A percentile compares a stretch with the other conserved stretches of the same genome.
phyloP scores from a whole-genome alignment of 2,888 invertebrate species.

The Conomelus anceps region DNA sequence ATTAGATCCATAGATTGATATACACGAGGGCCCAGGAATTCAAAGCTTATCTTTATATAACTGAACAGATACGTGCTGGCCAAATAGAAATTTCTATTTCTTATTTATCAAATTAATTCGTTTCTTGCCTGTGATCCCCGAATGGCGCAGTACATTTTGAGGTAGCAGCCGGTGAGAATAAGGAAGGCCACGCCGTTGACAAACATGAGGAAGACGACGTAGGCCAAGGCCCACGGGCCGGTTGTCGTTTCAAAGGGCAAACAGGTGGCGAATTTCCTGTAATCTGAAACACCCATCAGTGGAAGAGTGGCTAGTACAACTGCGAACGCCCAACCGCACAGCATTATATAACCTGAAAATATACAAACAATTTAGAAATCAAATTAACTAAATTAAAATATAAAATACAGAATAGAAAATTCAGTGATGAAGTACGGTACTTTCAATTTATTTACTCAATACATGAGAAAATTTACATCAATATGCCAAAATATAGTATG shows the following conservation, averaged over 20 bases:
- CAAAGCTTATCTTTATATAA: no score
- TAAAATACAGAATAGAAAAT: neutral
- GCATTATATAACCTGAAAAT: conserved; percentile 67
- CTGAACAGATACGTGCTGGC: no score
- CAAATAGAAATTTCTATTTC: no score
- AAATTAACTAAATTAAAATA: neutral
- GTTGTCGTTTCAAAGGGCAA: conserved; percentile 87
- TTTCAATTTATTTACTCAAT: no score
- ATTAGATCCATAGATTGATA: no score
- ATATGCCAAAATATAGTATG: no score
- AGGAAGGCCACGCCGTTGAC: conserved; percentile 91
- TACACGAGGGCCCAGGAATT: no score
- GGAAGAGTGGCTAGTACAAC: conserved; percentile 82
- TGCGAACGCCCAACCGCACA: conserved; percentile 86
- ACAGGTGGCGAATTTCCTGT: conserved; percentile 93
- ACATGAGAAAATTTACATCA: no score
- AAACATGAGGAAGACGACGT: conserved; percentile 83
- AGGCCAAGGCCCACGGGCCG: conserved; percentile 68
- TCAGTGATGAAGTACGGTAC: no score
- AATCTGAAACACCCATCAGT: conserved; percentile 85
- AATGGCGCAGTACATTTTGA: conserved; percentile 96
- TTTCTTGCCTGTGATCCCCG: conserved; percentile 60
- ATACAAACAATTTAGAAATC: neutral
- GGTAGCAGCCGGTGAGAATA: conserved; percentile 90
- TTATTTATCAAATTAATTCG: no score